Conservation (phyloP, 1,140 invertebrate species). For the Chrysopa pallens region DNA sequence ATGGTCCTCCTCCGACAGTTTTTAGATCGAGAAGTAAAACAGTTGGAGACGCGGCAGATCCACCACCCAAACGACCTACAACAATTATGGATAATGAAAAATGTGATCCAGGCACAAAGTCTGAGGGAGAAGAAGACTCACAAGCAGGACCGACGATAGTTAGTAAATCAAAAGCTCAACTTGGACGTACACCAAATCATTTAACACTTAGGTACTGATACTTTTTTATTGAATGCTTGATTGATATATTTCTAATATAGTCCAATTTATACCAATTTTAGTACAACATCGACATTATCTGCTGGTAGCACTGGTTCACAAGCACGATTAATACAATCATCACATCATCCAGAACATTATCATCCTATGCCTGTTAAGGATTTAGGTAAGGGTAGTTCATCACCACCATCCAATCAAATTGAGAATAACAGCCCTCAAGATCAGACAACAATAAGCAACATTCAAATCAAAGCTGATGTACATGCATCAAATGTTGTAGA, state of each 20-base stretch:
- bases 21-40: constrained; percentile 80
- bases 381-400: constrained; percentile 53
- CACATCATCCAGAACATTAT: constrained; percentile 77
- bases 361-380: constrained; percentile 69
- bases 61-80: constrained; percentile 15
- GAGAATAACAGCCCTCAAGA: background rate
- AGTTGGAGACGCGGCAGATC: constrained; percentile 61
- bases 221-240: background rate
- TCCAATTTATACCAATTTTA: constrained; percentile 13
- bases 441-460: background rate
- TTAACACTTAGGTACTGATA: constrained; percentile 54
- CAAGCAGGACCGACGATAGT: constrained; percentile 36
- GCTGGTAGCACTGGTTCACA: constrained; percentile 86
- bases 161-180: constrained; percentile 45
- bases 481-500: background rate
- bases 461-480: background rate
- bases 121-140: constrained; percentile 73
- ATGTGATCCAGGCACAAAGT: constrained; percentile 59
- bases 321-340: constrained; percentile 82
- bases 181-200: constrained; percentile 81
- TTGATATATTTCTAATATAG: background rate
- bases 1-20: constrained; percentile 21
- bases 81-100: constrained; percentile 30
- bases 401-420: constrained; percentile 11
- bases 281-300: constrained; percentile 83